Evolutionary conservation across 2,113 vertebrate genomes (phyloP).

Genomic region (Gobiocypris rarus): DNA sequence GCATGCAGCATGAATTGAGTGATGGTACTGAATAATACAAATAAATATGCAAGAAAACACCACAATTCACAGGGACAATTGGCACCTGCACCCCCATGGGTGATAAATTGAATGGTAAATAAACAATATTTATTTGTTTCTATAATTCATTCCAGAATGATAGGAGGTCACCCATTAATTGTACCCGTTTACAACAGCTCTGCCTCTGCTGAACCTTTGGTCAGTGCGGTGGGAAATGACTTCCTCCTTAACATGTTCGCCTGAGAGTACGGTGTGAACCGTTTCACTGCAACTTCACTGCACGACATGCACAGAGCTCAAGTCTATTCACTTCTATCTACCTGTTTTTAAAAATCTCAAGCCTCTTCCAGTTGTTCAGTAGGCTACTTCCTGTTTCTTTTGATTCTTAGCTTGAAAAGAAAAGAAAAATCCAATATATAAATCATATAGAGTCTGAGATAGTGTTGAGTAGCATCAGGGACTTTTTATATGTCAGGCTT

Average conservation of each 20-base stretch:
- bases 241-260: not conserved
- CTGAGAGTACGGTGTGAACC: not conserved
- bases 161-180: no score
- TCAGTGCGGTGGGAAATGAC: not conserved
- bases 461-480: not conserved
- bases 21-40: no score
- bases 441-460: no score
- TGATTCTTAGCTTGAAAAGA: not conserved
- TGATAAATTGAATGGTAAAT: no score
- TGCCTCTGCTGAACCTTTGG: not conserved
- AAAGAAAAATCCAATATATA: no score
- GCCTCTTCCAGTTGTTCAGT: not conserved
- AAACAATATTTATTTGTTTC: no score
- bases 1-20: no score
- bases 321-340: not conserved
- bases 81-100: no score
- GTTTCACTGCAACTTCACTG: slow-evolving; percentile 37
- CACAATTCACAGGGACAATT: no score
- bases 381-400: not conserved
- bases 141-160: no score
- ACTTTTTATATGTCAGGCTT: not conserved
- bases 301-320: slow-evolving; percentile 33
- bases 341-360: slow-evolving; percentile 19
- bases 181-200: slow-evolving; percentile 29
- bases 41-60: no score